These are phyloP conservation scores for Oligia fasciuncula DNA, from an alignment of 2,888 invertebrate species.

Conservation along the genomic window DNA sequence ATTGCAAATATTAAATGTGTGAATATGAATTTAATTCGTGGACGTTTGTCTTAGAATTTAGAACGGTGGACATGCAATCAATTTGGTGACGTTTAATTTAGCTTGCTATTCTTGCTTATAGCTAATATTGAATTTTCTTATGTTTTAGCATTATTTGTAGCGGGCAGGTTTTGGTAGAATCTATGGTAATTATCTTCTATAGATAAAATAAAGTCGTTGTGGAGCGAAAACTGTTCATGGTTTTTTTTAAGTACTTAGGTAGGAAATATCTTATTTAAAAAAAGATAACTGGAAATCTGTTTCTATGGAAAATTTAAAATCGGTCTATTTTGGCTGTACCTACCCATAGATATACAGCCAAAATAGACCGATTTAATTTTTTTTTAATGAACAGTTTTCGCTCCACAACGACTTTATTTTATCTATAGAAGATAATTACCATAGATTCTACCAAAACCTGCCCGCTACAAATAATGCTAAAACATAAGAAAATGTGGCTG, in stretches of 20 bases:
- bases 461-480: not conserved
- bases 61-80: slow-evolving; percentile 24
- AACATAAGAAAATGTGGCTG: not conserved
- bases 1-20: slow-evolving; percentile 4
- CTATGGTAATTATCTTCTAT: not conserved
- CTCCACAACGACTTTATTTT: no score
- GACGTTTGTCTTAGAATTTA: slow-evolving; percentile 5
- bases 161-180: not conserved
- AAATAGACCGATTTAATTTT: no score
- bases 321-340: no score
- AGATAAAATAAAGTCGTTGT: no score
- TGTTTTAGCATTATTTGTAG: not conserved
- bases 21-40: slow-evolving; percentile 23
- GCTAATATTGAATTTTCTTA: not conserved
- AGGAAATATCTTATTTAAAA: no score
- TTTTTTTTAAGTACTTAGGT: no score
- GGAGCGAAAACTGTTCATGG: no score
- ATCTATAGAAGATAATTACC: not conserved
- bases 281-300: no score
- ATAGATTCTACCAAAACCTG: not conserved
- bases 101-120: not conserved
- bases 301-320: no score
- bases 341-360: no score
- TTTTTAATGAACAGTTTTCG: no score
- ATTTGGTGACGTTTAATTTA: not conserved